Conservation (phyloP, 2,113 vertebrate species). For the Otis tarda region DNA sequence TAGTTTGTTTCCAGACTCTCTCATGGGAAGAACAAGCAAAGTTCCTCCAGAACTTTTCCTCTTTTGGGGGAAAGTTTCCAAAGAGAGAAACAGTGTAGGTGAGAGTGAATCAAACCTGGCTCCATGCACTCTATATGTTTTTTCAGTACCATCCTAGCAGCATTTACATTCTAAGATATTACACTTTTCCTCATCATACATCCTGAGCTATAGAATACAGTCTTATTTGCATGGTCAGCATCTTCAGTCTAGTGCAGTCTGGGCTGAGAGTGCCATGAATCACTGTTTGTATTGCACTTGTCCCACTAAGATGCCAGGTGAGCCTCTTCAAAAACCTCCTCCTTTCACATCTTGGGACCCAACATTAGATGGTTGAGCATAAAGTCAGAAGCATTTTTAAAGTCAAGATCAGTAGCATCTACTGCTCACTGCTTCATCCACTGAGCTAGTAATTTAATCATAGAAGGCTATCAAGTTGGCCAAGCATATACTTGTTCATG, state of each 20-base stretch:
- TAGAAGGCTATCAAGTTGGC: neutral
- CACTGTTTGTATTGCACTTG: neutral
- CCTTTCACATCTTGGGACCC: neutral
- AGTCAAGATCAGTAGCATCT: neutral
- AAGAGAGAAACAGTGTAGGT: neutral
- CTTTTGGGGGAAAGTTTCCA: neutral
- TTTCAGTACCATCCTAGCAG: neutral
- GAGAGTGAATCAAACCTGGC: neutral
- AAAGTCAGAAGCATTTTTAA: neutral
- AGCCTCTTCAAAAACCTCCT: neutral
- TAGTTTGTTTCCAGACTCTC: neutral
- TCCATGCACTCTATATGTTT: neutral
- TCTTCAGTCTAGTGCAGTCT: neutral
- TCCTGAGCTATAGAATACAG: neutral
- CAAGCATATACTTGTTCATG: neutral
- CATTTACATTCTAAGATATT: neutral
- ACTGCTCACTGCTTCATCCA: neutral
- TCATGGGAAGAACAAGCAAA: neutral
- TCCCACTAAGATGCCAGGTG: neutral
- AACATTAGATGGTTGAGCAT: neutral
- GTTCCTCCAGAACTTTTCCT: neutral
- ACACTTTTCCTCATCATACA: neutral
- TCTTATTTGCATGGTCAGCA: neutral
- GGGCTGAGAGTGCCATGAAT: neutral
- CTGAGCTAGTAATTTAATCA: neutral